Evolutionary conservation across 2,888 invertebrate species (phyloP), one percentile per base, ranked within the genome.

Genomic region (Scaptomyza parva): DNA sequence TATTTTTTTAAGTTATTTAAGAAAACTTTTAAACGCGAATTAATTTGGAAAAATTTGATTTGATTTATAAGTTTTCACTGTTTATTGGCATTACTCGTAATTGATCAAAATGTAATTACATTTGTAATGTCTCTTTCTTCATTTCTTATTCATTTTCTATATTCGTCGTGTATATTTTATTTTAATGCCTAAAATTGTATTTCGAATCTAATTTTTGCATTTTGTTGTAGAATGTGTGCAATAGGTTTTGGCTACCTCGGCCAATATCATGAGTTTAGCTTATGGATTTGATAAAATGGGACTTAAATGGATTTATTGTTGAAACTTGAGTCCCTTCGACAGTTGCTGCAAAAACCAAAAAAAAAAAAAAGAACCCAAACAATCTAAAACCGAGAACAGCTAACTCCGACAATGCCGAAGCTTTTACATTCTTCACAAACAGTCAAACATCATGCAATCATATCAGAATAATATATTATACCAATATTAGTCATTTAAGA

Each of bases 251-350:
- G 39, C 59, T 51, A 58, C 61, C 52, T 63, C 39, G 65, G 77
- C 70, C 75, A 66, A 66, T 73, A 67, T 57, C 37, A 61, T 70
- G 51, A 65, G 35, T 30, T 41, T 47, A 53, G 62, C 54, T 68
- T 62, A 57, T 54, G 54, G 60, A 45, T 30, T 51, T 43, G 8
- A 55, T 30, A 66, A n/a, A n/a, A 60, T 72, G 78, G 84, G 72
- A 80, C 78, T 61, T 71, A 53, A 66, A 60, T 53, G 61, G 82
- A 78, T 60, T 81, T 81, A 81, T 85, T 81, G 80, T 76, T 81
- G 82, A 81, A 81, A 82, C 64, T 81, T 81, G 80, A 81, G 80
- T 81, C 80, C 85, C 80, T 37, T 81, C 79, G 80, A 82, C 82
- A 81, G 71, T 81, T 60, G 71, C 71, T 78, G 67, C 72, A 73